Conservation (phyloP, 1,140 invertebrate species). For the Magallana gigas region DNA sequence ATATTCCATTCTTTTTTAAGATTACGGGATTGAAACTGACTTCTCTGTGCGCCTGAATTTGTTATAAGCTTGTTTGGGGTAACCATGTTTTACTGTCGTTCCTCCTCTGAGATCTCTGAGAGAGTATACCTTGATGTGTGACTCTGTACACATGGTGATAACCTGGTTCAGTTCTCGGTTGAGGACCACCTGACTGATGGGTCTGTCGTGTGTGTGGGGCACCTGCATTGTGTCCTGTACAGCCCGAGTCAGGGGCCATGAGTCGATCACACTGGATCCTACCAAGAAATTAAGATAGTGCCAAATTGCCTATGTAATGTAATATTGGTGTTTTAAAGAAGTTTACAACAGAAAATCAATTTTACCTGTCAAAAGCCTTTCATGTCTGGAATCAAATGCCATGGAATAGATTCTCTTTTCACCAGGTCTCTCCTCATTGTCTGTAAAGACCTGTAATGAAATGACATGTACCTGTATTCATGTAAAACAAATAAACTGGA, state of each 20-base stretch:
- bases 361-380: slow-evolving; percentile 76
- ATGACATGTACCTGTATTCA: background rate
- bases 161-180: slow-evolving; percentile 76
- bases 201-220: slow-evolving; percentile 78
- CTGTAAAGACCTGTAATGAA: slow-evolving; percentile 74
- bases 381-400: slow-evolving; percentile 77
- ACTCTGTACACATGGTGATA: slow-evolving; percentile 77
- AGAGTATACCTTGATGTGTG: slow-evolving; percentile 72
- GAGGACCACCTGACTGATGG: slow-evolving; percentile 74
- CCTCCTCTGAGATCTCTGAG: background rate
- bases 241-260: slow-evolving; percentile 76
- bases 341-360: too few relatives aligned
- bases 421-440: slow-evolving; percentile 77
- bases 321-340: too few relatives aligned
- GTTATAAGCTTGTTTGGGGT: too few relatives aligned
- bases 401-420: slow-evolving; percentile 78
- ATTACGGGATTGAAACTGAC: too few relatives aligned
- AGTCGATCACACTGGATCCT: slow-evolving; percentile 78
- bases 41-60: too few relatives aligned
- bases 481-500: background rate
- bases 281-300: slow-evolving; percentile 46
- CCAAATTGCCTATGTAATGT: too few relatives aligned
- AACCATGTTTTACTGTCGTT: too few relatives aligned
- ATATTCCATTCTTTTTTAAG: too few relatives aligned
- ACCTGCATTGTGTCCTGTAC: slow-evolving; percentile 78